A percentile compares a stretch with the other conserved stretches of the same genome.
Evolutionary conservation across 35 echinoderm and acorn worm genomes (phyloP).

Genomic region (Apostichopus japonicus): DNA sequence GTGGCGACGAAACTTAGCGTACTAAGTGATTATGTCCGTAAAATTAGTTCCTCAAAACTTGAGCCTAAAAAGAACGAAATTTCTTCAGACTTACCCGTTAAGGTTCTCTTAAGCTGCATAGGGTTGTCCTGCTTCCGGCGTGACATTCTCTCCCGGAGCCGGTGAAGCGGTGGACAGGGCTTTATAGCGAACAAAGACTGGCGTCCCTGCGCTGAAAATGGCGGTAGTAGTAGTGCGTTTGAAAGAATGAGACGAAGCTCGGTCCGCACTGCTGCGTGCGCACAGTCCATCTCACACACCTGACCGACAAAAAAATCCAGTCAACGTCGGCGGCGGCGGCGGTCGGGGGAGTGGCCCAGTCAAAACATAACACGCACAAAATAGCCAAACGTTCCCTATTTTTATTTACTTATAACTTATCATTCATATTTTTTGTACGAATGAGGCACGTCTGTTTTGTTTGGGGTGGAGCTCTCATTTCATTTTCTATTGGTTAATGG

Average conservation of each 20-base stretch:
- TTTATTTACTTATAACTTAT: slow-evolving; percentile 43
- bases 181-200: slow-evolving; percentile 94
- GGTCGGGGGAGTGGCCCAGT: slow-evolving; percentile 51
- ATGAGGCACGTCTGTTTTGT: slow-evolving; percentile 48
- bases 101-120: slow-evolving; percentile 89
- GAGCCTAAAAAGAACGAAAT: slow-evolving; percentile 40
- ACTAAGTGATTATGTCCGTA: not conserved
- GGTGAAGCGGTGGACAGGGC: slow-evolving; percentile 95
- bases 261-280: slow-evolving; percentile 23
- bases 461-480: slow-evolving; percentile 58
- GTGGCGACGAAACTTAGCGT: slow-evolving; percentile 12
- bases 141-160: slow-evolving; percentile 99
- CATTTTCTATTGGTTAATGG: slow-evolving; percentile 57
- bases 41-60: slow-evolving; percentile 28
- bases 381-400: slow-evolving; percentile 37
- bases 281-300: slow-evolving; percentile 65
- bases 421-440: slow-evolving; percentile 52
- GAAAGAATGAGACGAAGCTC: slow-evolving; percentile 53
- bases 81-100: slow-evolving; percentile 82
- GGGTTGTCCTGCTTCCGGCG: slow-evolving; percentile 99
- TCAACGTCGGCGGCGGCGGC: slow-evolving; percentile 13
- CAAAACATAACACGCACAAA: slow-evolving; percentile 30
- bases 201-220: slow-evolving; percentile 96
- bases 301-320: slow-evolving; percentile 41
- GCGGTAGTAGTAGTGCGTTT: slow-evolving; percentile 67